Evolutionary conservation across 2,113 vertebrate genomes (phyloP).

Genomic region (Megalops atlanticus): DNA sequence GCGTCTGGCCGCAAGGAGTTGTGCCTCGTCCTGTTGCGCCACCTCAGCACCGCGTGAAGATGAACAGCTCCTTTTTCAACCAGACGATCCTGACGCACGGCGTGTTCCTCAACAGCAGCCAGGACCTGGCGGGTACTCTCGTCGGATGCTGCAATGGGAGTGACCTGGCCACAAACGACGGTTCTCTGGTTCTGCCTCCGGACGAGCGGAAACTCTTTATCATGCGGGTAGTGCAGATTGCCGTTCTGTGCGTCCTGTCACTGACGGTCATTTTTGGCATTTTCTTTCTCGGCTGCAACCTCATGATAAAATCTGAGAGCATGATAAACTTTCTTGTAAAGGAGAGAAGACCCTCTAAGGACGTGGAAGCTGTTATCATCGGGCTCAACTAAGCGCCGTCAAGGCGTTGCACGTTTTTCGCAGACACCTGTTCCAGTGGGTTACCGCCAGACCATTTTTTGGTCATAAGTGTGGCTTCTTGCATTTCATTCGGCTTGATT

Average conservation of each 20-base stretch:
- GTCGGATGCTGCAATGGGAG: slow-evolving; percentile 81
- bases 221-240: slow-evolving; percentile 91
- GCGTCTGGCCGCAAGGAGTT: not conserved
- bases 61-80: slow-evolving; percentile 88
- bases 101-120: slow-evolving; percentile 79
- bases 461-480: slow-evolving; percentile 39
- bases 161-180: slow-evolving; percentile 74
- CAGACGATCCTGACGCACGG: slow-evolving; percentile 76
- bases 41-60: slow-evolving; percentile 45
- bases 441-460: not conserved
- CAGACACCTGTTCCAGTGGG: slow-evolving; percentile 22
- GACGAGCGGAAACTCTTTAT: slow-evolving; percentile 92
- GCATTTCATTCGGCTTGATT: too few relatives aligned
- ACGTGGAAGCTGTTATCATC: slow-evolving; percentile 92
- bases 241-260: slow-evolving; percentile 91
- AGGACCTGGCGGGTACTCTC: slow-evolving; percentile 77
- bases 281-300: slow-evolving; percentile 96
- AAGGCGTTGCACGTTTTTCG: not conserved
- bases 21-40: not conserved
- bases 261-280: slow-evolving; percentile 95
- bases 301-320: slow-evolving; percentile 97
- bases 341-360: slow-evolving; percentile 92
- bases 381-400: slow-evolving; percentile 70
- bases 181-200: slow-evolving; percentile 73
- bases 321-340: slow-evolving; percentile 98